phyloP scores from a whole-genome alignment of 1,140 invertebrate genomes.

The Drosophila azteca region DNA sequence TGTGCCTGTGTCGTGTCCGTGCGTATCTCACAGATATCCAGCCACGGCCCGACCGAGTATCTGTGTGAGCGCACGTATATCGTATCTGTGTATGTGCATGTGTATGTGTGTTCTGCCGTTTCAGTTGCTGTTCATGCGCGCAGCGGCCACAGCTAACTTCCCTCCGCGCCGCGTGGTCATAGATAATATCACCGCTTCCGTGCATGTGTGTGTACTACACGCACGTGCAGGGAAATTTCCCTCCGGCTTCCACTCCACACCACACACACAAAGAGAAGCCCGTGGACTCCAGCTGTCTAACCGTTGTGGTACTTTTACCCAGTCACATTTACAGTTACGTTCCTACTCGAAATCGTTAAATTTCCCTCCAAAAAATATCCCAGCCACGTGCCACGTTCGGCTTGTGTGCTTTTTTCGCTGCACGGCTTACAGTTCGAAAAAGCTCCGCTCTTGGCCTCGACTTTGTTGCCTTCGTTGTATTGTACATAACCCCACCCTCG shows the following conservation, averaged over 20 bases:
- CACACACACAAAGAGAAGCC: slow-evolving; percentile 1
- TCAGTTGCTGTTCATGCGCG: slow-evolving; percentile 47
- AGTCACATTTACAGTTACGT: slow-evolving; percentile 27
- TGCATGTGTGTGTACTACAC: slow-evolving; percentile 10
- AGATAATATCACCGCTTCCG: slow-evolving; percentile 17
- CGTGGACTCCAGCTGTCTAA: slow-evolving; percentile 17
- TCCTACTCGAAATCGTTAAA: slow-evolving; percentile 35
- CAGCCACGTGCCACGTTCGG: slow-evolving; percentile 57
- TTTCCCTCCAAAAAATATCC: slow-evolving; percentile 55
- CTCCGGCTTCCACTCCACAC: neutral
- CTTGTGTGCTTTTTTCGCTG: slow-evolving; percentile 51
- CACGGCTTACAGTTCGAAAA: slow-evolving; percentile 39
- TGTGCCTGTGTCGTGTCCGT: slow-evolving; percentile 55
- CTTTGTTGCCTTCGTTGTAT: slow-evolving; percentile 19
- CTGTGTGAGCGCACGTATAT: slow-evolving; percentile 52
- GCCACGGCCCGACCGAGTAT: slow-evolving; percentile 32
- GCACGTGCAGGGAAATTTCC: slow-evolving; percentile 40
- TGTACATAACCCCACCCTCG: slow-evolving; percentile 58
- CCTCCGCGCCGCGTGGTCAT: too few relatives aligned
- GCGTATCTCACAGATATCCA: slow-evolving; percentile 64
- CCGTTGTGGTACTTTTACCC: slow-evolving; percentile 38
- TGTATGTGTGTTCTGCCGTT: slow-evolving; percentile 18
- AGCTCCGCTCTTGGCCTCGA: slow-evolving; percentile 20
- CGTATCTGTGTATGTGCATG: slow-evolving; percentile 74
- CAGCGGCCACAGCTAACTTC: slow-evolving; percentile 1